phyloP scores from a whole-genome alignment of 2,888 invertebrate genomes.

The Lucinisca nassula region DNA sequence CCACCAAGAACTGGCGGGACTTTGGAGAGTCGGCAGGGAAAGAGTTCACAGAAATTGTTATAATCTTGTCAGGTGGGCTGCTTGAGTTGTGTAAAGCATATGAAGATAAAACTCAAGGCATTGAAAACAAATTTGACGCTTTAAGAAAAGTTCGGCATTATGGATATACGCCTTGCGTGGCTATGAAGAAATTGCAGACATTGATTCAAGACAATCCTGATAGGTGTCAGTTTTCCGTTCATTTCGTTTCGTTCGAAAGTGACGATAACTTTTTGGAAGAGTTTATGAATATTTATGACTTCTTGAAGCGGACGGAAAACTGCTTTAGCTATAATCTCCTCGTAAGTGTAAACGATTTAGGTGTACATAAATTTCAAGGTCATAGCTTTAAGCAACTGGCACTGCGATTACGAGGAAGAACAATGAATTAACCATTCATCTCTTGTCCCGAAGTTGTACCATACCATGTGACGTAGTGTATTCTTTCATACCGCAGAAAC shows the following conservation, averaged over 20 bases:
- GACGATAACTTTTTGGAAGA: background rate
- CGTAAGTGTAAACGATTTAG: background rate
- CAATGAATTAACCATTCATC: too few relatives aligned
- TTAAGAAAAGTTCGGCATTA: background rate
- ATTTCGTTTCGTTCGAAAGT: background rate
- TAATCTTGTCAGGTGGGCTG: background rate
- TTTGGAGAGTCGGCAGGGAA: background rate
- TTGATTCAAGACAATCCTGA: background rate
- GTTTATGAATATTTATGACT: background rate
- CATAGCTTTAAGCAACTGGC: too few relatives aligned
- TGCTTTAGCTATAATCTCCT: background rate
- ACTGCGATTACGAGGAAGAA: too few relatives aligned
- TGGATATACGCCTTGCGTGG: background rate
- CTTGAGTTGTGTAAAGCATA: background rate
- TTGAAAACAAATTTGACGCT: background rate
- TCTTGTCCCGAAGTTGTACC: too few relatives aligned
- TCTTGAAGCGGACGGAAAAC: background rate
- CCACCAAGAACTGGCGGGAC: background rate
- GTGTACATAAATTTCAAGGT: too few relatives aligned
- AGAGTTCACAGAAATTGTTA: background rate
- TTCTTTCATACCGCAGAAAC: too few relatives aligned
- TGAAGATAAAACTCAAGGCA: background rate
- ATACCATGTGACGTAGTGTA: too few relatives aligned
- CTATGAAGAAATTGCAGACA: background rate
- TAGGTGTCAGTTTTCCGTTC: background rate